Evolutionary conservation across 2,888 invertebrate genomes (phyloP).

Genomic region (Parasteatoda lunata): DNA sequence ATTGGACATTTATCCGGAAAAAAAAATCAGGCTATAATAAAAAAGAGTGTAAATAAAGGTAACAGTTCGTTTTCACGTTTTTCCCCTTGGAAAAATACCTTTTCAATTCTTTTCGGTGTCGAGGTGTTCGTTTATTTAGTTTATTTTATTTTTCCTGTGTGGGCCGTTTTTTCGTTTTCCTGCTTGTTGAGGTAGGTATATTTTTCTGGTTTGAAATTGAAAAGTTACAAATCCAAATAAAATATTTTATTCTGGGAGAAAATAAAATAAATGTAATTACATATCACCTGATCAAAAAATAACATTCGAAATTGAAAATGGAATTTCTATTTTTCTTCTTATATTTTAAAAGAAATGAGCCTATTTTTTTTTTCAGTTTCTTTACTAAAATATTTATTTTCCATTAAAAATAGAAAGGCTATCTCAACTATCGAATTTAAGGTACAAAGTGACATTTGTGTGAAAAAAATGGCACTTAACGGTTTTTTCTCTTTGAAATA

Average conservation of each 20-base stretch:
- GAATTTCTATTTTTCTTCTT: neutral
- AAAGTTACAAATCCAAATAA: slow-evolving; percentile 60
- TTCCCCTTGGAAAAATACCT: slow-evolving; percentile 31
- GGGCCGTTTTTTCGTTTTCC: neutral
- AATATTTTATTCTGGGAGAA: slow-evolving; percentile 52
- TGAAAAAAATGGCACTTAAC: no score
- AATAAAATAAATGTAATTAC: slow-evolving; percentile 64
- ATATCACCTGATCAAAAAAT: slow-evolving; percentile 55
- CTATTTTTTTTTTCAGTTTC: slow-evolving; percentile 7
- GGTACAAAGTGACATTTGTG: no score
- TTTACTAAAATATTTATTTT: neutral
- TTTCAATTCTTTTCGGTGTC: slow-evolving; percentile 53
- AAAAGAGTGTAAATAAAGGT: slow-evolving; percentile 59
- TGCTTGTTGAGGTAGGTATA: slow-evolving; percentile 30
- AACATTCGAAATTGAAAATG: slow-evolving; percentile 17
- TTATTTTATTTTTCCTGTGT: slow-evolving; percentile 9
- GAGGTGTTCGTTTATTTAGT: slow-evolving; percentile 29
- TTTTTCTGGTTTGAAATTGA: slow-evolving; percentile 44
- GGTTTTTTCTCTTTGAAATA: no score
- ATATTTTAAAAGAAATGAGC: neutral
- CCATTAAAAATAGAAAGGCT: no score
- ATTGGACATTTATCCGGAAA: slow-evolving; percentile 66
- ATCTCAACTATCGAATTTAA: no score
- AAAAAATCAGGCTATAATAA: slow-evolving; percentile 40
- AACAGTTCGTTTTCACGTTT: slow-evolving; percentile 33